Conservation (phyloP, 2,113 vertebrate genomes). For the Pterophyllum scalare region DNA sequence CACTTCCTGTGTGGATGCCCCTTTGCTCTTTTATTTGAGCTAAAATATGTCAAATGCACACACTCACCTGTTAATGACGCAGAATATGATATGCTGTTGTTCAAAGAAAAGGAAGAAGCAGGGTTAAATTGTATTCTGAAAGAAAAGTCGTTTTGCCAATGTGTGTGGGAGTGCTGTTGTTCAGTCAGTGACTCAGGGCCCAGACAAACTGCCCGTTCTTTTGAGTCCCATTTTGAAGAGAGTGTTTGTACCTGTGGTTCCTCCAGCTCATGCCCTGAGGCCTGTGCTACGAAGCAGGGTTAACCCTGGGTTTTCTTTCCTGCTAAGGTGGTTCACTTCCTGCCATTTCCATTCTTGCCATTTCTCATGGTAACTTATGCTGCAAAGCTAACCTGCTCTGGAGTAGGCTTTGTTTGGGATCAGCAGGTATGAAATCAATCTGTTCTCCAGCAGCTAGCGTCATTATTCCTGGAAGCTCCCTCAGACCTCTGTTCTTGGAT, state of each 20-base stretch:
- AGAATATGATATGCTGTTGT: not conserved
- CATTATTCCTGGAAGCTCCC: not conserved
- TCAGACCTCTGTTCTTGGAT: not conserved
- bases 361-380: not conserved
- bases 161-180: not conserved
- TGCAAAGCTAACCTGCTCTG: not conserved
- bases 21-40: not conserved
- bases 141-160: not conserved
- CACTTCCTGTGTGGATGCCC: not conserved
- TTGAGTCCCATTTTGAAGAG: not conserved
- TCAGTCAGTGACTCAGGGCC: not conserved
- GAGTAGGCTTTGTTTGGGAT: not conserved
- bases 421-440: not conserved
- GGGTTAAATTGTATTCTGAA: not conserved
- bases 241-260: not conserved
- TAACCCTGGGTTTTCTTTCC: not conserved
- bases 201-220: rapidly evolving
- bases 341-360: not conserved
- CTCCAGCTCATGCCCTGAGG: not conserved
- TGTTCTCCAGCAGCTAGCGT: too few species aligned
- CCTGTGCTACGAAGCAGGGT: not conserved
- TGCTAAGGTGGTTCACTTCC: not conserved
- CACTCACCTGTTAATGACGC: not conserved
- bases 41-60: not conserved
- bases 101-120: not conserved